These are phyloP conservation scores for Abrostola tripartita DNA, from an alignment of 2,888 invertebrate species.

Conservation along the genomic window DNA sequence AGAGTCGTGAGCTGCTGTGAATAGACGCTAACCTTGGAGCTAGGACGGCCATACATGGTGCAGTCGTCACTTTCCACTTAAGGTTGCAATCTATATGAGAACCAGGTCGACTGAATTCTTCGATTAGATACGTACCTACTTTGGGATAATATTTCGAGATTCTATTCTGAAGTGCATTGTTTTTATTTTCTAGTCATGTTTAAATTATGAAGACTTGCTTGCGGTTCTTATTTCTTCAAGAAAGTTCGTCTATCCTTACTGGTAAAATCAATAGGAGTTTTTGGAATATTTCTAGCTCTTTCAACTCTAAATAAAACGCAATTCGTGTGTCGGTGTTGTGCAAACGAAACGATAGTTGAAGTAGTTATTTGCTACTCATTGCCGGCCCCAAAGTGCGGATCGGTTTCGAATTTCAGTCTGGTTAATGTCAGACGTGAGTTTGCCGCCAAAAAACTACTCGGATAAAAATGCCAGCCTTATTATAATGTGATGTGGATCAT, in stretches of 20 bases:
- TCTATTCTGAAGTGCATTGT: neutral
- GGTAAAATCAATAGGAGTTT: neutral
- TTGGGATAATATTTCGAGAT: neutral
- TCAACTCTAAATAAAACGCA: constrained; percentile 5
- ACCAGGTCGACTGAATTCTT: constrained; percentile 47
- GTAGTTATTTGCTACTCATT: constrained; percentile 29
- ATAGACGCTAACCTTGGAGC: constrained; percentile 62
- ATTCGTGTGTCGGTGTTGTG: constrained; percentile 11
- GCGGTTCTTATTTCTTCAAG: no score
- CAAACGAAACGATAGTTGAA: constrained; percentile 18
- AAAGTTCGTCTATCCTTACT: neutral
- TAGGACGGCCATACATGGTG: constrained; percentile 65
- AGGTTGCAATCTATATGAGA: constrained; percentile 45
- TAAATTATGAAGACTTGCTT: neutral
- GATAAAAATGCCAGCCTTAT: constrained; percentile 4
- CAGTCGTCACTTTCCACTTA: constrained; percentile 52
- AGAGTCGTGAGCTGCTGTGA: constrained; percentile 68
- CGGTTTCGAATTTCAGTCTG: constrained; percentile 43
- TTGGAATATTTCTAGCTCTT: neutral
- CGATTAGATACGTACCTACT: constrained; percentile 32
- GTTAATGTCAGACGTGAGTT: constrained; percentile 39
- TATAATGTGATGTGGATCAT: constrained; percentile 37
- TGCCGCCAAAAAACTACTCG: constrained; percentile 11
- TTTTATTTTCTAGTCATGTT: neutral
- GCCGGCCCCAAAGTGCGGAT: constrained; percentile 35